Percentiles rank a stretch among this genome's conserved stretches.
phyloP scores from a whole-genome alignment of 1,140 invertebrate genomes.

The Notospermus geniculatus region DNA sequence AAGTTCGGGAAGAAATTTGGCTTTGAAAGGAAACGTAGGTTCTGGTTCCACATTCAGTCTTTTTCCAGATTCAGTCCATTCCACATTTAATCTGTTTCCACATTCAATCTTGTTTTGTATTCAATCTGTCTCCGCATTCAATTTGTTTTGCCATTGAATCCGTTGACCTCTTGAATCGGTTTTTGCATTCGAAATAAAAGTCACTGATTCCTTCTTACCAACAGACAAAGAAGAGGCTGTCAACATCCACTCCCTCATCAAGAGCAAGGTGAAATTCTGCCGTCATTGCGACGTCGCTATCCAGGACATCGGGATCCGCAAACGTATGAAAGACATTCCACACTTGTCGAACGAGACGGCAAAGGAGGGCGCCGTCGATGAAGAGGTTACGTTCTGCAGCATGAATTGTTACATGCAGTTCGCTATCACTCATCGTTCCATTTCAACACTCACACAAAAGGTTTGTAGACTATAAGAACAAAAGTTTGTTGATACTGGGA shows the following conservation, averaged over 20 bases:
- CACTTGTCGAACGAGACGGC: constrained; percentile 54
- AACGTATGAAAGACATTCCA: constrained; percentile 76
- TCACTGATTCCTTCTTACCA: no score
- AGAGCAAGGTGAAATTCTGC: constrained; percentile 83
- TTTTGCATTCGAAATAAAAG: no score
- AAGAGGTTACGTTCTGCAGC: constrained; percentile 71
- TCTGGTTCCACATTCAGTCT: no score
- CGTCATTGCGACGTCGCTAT: constrained; percentile 88
- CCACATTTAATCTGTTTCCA: no score
- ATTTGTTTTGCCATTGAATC: no score
- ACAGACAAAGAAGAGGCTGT: constrained; percentile 55
- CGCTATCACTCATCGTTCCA: constrained; percentile 64
- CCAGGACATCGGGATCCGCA: constrained; percentile 70
- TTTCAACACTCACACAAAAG: constrained; percentile 39
- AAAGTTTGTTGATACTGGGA: no score
- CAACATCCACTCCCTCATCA: constrained; percentile 86
- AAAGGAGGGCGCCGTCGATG: constrained; percentile 44
- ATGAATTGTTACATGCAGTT: constrained; percentile 81
- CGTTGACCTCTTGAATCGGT: no score
- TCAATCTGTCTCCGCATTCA: no score
- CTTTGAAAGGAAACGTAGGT: not conserved
- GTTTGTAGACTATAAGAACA: no score
- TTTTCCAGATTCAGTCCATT: no score
- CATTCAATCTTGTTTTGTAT: no score
- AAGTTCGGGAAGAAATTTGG: not conserved